Evolutionary conservation across 2,797 vertebrate species (phyloP).

Genomic region (Anolis apletophallus): DNA sequence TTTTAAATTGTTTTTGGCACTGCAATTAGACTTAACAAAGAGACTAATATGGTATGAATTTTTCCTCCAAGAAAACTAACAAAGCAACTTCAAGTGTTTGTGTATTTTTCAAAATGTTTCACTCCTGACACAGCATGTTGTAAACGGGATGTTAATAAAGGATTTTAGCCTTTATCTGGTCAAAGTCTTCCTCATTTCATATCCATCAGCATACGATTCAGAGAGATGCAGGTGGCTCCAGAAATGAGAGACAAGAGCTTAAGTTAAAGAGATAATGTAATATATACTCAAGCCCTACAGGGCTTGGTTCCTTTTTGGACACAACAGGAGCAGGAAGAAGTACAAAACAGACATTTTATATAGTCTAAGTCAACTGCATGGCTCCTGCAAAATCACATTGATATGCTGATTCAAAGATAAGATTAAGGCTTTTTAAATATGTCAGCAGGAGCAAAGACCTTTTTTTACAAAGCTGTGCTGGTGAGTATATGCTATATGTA

Average conservation of each 20-base stretch:
- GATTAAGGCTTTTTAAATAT: slow-evolving; percentile 18
- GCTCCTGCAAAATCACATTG: background rate
- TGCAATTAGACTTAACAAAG: background rate
- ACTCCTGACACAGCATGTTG: background rate
- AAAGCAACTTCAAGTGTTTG: background rate
- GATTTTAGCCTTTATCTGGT: background rate
- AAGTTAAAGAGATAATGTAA: slow-evolving; percentile 18
- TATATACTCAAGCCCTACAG: slow-evolving; percentile 7
- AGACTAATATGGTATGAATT: background rate
- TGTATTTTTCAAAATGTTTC: background rate
- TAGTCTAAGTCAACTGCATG: background rate
- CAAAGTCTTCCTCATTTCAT: slow-evolving; percentile 10
- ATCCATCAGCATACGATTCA: slow-evolving; percentile 14
- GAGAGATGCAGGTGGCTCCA: background rate
- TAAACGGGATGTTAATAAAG: slow-evolving; percentile 6
- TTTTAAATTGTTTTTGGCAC: background rate
- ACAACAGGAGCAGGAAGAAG: background rate
- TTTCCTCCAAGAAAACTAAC: background rate
- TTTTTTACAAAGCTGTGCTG: background rate
- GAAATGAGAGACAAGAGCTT: background rate
- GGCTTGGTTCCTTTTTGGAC: slow-evolving; percentile 3
- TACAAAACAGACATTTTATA: slow-evolving; percentile 32
- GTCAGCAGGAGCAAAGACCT: background rate
- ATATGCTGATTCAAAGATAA: slow-evolving; percentile 26
- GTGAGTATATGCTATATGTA: background rate